Base-by-base conservation (phyloP, 2,113 vertebrate species). In the Myotis yumanensis region DNA sequence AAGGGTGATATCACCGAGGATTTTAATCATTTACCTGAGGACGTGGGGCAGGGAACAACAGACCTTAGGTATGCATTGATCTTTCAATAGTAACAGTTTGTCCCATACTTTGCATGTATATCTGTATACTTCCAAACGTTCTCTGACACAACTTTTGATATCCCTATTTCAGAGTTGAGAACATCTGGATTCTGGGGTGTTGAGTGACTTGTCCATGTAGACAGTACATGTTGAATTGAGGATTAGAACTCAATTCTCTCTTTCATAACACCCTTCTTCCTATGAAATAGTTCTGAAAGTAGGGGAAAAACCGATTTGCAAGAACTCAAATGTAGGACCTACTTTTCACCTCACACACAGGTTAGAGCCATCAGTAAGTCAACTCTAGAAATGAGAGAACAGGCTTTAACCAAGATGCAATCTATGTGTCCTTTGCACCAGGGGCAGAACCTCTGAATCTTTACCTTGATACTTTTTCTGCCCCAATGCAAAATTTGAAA, bases 381-480 rank as follows among this genome's bases (percentile, higher is more conserved):
- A 54, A 51, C 62, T 77, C 15, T 72, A 35, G 75, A 84, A 91
- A 72, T 37, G 17, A 32, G 40, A 48, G 22, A 95, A 25, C 25
- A 48, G 37, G 30, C 32, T 89, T 82, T 85, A 62, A 81, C 48
- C 1, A 16, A 79, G 52, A 93, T 64, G 48, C 40, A 37, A 11
- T 57, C 43, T 37, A 14, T 46, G 35, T 37, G 14, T 90, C 79
- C 80, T 28, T 62, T 86, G 64, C 14, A 76, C 57, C 66, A 87
- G 86, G n/a, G 5, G 87, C 7, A 89, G 32, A 94, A 64, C 0
- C 14, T 86, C 52, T 59, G 25, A 64, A 72, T 79, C 68, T 85
- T 94, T 25, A 54, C 75, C 83, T 81, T 90, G 75, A 91, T 96
- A 76, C 59, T 22, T n/a, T 91, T 86, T 75, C 46, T 97, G 54